Conservation (phyloP, 2,888 invertebrate genomes). For the Gymnocheta viridis region DNA sequence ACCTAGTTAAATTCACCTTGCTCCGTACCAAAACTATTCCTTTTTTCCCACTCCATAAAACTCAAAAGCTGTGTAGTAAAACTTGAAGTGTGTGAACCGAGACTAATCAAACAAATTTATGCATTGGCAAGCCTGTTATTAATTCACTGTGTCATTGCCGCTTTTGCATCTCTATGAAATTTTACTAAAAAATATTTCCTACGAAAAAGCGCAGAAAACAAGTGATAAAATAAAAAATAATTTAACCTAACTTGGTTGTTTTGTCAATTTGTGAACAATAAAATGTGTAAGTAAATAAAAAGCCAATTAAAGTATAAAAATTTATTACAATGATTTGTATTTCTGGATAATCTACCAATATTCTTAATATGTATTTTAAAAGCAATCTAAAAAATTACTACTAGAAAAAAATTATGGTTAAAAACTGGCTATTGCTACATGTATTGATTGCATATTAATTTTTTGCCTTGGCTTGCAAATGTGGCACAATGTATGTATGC, state of each 20-base stretch:
- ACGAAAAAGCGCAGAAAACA: slow-evolving; percentile 28
- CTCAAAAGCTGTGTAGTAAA: too few relatives aligned
- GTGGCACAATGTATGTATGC: slow-evolving; percentile 19
- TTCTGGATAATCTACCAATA: background rate
- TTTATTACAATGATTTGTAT: background rate
- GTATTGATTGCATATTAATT: slow-evolving; percentile 15
- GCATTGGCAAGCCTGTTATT: slow-evolving; percentile 32
- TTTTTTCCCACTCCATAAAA: too few relatives aligned
- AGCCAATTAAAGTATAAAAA: background rate
- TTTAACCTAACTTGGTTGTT: slow-evolving; percentile 52
- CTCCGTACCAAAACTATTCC: too few relatives aligned
- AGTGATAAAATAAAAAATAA: slow-evolving; percentile 45
- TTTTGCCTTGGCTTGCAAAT: slow-evolving; percentile 1
- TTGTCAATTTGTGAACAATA: slow-evolving; percentile 54
- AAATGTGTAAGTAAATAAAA: slow-evolving; percentile 66
- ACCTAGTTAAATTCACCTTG: too few relatives aligned
- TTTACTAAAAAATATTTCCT: slow-evolving; percentile 31
- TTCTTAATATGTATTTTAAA: too few relatives aligned
- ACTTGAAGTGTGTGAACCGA: too few relatives aligned
- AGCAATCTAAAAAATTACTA: background rate
- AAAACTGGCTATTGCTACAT: background rate
- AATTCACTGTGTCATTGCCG: slow-evolving; percentile 59
- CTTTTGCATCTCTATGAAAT: slow-evolving; percentile 43
- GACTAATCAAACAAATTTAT: too few relatives aligned
- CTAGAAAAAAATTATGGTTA: background rate